A percentile compares a stretch with the other conserved stretches of the same genome.
Evolutionary conservation across 2,113 vertebrate species (phyloP).

Genomic region (Perca schrenkii): DNA sequence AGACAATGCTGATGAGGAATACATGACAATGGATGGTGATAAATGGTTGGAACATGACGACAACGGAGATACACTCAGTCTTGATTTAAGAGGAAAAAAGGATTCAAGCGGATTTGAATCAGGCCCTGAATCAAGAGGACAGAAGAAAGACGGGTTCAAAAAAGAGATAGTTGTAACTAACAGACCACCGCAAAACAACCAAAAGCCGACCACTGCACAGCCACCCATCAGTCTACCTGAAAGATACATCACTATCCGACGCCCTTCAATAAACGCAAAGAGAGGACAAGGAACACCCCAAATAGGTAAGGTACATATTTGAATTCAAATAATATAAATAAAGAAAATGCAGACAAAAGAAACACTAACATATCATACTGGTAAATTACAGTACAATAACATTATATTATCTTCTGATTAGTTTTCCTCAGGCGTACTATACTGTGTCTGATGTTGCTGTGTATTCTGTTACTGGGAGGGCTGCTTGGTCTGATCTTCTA

Average conservation of each 20-base stretch:
- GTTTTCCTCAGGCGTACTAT: background rate
- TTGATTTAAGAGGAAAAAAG: background rate
- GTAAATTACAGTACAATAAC: background rate
- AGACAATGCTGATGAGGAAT: background rate
- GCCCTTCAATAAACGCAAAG: background rate
- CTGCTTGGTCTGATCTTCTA: background rate
- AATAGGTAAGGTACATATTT: slow-evolving; percentile 9
- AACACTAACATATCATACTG: background rate
- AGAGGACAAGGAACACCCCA: background rate
- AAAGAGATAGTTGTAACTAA: background rate
- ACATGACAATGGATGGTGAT: slow-evolving; percentile 45
- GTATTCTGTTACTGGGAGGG: background rate
- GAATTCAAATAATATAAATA: background rate
- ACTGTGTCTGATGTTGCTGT: slow-evolving; percentile 9
- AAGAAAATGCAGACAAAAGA: background rate
- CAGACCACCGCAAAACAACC: background rate
- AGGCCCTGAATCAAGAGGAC: background rate
- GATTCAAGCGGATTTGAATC: background rate
- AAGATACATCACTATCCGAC: slow-evolving; percentile 31
- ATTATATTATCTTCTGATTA: slow-evolving; percentile 14
- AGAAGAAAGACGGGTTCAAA: background rate
- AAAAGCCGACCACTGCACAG: background rate
- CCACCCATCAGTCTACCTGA: rapidly evolving
- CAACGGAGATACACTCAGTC: background rate
- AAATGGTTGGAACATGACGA: background rate